phyloP scores from a whole-genome alignment of 2,888 invertebrate species.

The Tetragonula carbonaria region DNA sequence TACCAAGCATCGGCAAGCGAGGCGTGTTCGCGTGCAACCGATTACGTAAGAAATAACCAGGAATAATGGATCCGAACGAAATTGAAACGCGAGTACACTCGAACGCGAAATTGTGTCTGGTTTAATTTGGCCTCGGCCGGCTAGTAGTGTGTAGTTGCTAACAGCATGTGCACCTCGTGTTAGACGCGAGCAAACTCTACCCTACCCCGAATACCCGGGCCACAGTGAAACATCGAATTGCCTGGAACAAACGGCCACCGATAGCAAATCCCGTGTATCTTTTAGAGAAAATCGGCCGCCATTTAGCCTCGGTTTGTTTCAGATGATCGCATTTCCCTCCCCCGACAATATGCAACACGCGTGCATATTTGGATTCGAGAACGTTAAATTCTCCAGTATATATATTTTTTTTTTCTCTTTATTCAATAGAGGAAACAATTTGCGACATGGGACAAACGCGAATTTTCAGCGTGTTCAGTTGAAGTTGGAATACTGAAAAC shows the following conservation, averaged over 20 bases:
- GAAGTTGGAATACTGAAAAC: no score
- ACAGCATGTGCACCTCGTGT: slow-evolving; percentile 15
- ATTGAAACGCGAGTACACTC: slow-evolving; percentile 30
- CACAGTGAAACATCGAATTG: slow-evolving; percentile 23
- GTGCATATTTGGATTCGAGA: no score
- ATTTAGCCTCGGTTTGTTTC: background rate
- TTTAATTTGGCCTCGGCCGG: slow-evolving; percentile 41
- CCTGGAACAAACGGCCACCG: slow-evolving; percentile 2
- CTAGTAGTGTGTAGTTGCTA: slow-evolving; percentile 15
- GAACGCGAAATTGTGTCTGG: slow-evolving; percentile 29
- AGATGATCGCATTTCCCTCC: no score
- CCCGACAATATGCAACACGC: no score
- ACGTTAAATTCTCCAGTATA: no score
- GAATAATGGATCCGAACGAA: slow-evolving; percentile 30
- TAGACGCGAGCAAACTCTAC: slow-evolving; percentile 13
- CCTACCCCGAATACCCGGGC: slow-evolving; percentile 10
- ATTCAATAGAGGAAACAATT: no score
- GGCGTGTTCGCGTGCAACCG: slow-evolving; percentile 5
- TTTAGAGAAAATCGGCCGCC: background rate
- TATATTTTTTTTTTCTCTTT: no score
- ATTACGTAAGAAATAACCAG: slow-evolving; percentile 30
- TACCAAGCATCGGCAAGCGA: background rate
- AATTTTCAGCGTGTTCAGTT: no score
- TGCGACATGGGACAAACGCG: no score
- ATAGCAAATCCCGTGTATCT: slow-evolving; percentile 5